Conservation (phyloP, 2,113 vertebrate species). For the Lutjanus erythropterus region DNA sequence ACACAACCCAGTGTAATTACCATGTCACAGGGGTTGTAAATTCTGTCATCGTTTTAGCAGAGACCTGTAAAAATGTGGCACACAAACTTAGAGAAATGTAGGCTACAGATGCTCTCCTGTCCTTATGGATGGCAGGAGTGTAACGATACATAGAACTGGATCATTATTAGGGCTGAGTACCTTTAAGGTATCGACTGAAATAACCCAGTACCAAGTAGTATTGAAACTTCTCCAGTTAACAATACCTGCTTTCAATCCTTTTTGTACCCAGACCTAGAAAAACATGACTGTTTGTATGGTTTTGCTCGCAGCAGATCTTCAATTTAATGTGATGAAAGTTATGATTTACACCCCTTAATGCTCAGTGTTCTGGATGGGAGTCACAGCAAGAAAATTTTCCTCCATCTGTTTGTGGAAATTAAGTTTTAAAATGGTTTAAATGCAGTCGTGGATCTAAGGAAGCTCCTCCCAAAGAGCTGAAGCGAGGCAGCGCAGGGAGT, state of each 20-base stretch:
- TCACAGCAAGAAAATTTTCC: not conserved
- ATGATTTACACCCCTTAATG: too few relatives aligned
- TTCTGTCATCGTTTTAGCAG: constrained; percentile 65
- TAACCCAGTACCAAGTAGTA: too few relatives aligned
- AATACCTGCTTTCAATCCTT: too few relatives aligned
- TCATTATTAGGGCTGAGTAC: too few relatives aligned
- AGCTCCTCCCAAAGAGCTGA: not conserved
- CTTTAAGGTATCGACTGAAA: too few relatives aligned
- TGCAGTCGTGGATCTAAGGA: not conserved
- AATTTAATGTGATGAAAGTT: too few relatives aligned
- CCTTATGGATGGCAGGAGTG: not conserved
- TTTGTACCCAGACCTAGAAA: too few relatives aligned
- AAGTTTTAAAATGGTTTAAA: constrained; percentile 22
- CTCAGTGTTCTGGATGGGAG: not conserved
- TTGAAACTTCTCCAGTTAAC: too few relatives aligned
- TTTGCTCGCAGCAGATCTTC: too few relatives aligned
- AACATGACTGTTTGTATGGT: too few relatives aligned
- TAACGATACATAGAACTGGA: too few relatives aligned
- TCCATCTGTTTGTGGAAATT: constrained; percentile 15
- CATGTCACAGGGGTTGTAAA: constrained; percentile 68
- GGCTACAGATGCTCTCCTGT: not conserved
- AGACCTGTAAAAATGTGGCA: constrained; percentile 30
- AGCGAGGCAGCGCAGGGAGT: constrained; percentile 1
- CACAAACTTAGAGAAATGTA: constrained; percentile 7
- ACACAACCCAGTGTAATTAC: constrained; percentile 70